These are phyloP conservation scores for Dissostichus mawsoni DNA, from an alignment of 2,113 vertebrate genomes.

Conservation along the genomic window DNA sequence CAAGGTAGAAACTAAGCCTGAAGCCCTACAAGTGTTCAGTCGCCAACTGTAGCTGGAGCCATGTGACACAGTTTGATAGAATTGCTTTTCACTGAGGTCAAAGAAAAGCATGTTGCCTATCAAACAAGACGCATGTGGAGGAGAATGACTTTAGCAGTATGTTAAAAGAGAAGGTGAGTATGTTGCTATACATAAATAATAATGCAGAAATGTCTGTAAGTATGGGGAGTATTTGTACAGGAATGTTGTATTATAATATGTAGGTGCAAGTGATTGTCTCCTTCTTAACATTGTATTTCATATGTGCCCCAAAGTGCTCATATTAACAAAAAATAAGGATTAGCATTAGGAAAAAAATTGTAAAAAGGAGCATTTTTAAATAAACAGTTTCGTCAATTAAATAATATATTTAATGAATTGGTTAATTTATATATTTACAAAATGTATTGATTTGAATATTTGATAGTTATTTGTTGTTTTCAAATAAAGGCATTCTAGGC, in stretches of 20 bases:
- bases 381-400: not conserved
- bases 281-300: too few relatives aligned
- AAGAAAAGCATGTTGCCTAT: constrained; percentile 75
- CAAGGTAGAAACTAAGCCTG: constrained; percentile 41
- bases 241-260: not conserved
- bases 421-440: not conserved
- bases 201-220: constrained; percentile 23
- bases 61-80: constrained; percentile 71
- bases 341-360: too few relatives aligned
- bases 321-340: not conserved
- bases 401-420: not conserved
- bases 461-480: not conserved
- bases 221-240: constrained; percentile 21
- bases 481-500: not conserved
- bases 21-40: constrained; percentile 45
- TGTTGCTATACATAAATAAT: constrained; percentile 11
- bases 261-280: not conserved
- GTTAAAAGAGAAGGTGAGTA: constrained; percentile 40
- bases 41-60: constrained; percentile 51
- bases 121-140: constrained; percentile 67
- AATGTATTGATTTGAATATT: not conserved
- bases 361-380: not conserved
- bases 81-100: constrained; percentile 68
- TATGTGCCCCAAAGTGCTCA: not conserved
- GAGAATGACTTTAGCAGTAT: constrained; percentile 56